Evolutionary conservation across 1,140 invertebrate genomes (phyloP).

Genomic region (Bombus affinis): DNA sequence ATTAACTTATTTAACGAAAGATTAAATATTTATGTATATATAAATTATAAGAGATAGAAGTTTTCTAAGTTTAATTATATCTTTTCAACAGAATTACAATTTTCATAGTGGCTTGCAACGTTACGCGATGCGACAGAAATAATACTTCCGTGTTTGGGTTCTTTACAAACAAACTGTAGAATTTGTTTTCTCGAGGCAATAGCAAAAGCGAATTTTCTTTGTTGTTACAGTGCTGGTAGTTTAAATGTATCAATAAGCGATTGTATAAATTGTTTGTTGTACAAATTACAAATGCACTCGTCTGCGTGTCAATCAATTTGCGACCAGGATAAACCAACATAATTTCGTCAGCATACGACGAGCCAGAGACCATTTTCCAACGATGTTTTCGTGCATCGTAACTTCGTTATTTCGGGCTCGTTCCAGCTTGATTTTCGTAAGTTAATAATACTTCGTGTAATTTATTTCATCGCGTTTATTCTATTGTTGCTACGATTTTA

Average conservation of each 20-base stretch:
- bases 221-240: neutral
- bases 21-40: no score
- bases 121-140: neutral
- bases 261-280: slow-evolving; percentile 2
- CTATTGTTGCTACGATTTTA: slow-evolving; percentile 5
- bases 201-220: neutral
- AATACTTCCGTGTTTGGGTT: neutral
- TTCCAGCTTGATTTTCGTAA: slow-evolving; percentile 12
- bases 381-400: slow-evolving; percentile 2
- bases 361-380: neutral
- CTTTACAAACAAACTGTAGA: neutral
- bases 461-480: slow-evolving; percentile 10
- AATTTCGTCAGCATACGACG: neutral
- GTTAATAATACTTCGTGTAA: slow-evolving; percentile 27
- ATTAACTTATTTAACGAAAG: no score
- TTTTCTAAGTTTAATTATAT: neutral
- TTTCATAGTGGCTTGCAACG: neutral
- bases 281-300: neutral
- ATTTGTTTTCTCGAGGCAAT: neutral
- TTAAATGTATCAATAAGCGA: neutral
- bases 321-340: neutral
- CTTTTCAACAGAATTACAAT: neutral
- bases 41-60: neutral
- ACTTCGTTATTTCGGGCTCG: slow-evolving; percentile 5
- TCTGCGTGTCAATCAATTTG: slow-evolving; percentile 13